These are phyloP conservation scores for Brachynemurus nebulosus DNA, from an alignment of 2,888 invertebrate species.

Conservation along the genomic window DNA sequence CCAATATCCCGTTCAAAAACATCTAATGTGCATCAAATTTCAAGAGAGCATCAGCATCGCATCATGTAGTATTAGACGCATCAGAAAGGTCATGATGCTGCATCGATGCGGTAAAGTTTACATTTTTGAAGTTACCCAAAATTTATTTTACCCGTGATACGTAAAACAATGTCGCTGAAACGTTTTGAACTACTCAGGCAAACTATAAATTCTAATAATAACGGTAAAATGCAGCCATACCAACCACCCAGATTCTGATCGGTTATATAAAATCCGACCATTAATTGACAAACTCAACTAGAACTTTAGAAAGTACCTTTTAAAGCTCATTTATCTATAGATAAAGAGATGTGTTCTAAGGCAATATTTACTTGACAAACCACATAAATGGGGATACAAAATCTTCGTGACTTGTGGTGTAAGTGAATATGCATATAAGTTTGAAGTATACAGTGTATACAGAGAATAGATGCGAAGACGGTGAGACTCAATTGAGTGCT, in stretches of 20 bases:
- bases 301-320: conserved; percentile 8
- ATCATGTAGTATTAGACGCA: no score
- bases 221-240: no score
- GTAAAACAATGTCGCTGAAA: no score
- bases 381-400: conserved; percentile 24
- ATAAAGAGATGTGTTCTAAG: conserved; percentile 10
- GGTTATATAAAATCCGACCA: conserved; percentile 16
- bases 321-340: conserved; percentile 10
- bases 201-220: no score
- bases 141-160: no score
- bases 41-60: no score
- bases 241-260: conserved; percentile 8
- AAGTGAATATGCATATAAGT: conserved; percentile 20
- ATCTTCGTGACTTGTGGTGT: conserved; percentile 20
- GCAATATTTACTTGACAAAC: conserved; percentile 22
- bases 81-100: no score
- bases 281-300: conserved; percentile 12
- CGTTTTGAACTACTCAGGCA: no score
- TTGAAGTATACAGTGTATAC: conserved; percentile 21
- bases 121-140: no score
- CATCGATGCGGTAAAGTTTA: no score
- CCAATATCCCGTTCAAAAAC: no score
- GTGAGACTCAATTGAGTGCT: conserved; percentile 21
- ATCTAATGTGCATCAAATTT: no score
- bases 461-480: conserved; percentile 16